Conservation (phyloP, 1,140 invertebrate species). For the Rhyacophila brunnea region DNA sequence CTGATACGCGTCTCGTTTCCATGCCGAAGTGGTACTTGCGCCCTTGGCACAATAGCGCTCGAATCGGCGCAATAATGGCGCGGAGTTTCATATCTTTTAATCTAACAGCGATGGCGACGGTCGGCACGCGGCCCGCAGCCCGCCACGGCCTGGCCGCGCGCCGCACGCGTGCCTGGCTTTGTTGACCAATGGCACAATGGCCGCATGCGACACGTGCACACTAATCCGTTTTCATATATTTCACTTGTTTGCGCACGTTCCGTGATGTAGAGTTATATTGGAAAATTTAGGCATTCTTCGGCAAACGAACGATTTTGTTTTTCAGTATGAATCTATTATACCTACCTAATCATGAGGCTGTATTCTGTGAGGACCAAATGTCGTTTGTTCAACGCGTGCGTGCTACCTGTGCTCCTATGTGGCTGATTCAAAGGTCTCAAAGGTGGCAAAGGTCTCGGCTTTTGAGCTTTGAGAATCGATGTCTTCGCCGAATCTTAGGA, state of each 20-base stretch:
- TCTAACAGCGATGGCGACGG: constrained; percentile 31
- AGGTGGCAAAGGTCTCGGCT: too few relatives aligned
- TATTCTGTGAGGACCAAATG: too few relatives aligned
- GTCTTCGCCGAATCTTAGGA: too few relatives aligned
- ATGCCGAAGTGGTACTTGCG: constrained; percentile 9
- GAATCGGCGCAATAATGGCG: constrained; percentile 21
- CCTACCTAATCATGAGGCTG: too few relatives aligned
- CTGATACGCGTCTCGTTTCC: constrained; percentile 6
- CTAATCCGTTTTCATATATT: constrained; percentile 33
- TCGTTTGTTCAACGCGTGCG: too few relatives aligned
- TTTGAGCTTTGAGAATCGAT: too few relatives aligned
- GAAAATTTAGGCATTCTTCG: too few relatives aligned
- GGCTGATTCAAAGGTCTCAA: too few relatives aligned
- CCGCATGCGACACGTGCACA: constrained; percentile 6
- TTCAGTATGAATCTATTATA: too few relatives aligned
- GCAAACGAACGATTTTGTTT: too few relatives aligned
- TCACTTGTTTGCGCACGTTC: constrained; percentile 31
- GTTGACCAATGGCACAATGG: constrained; percentile 37
- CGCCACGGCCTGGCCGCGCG: constrained; percentile 24
- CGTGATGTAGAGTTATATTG: neutral
- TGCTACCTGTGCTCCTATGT: too few relatives aligned
- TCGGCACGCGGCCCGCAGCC: constrained; percentile 46
- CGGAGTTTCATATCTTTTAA: constrained; percentile 34
- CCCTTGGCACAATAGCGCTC: constrained; percentile 6
- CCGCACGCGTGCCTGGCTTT: constrained; percentile 47